Evolutionary conservation across 1,140 invertebrate species (phyloP).

Genomic region (Drosophila truncata): DNA sequence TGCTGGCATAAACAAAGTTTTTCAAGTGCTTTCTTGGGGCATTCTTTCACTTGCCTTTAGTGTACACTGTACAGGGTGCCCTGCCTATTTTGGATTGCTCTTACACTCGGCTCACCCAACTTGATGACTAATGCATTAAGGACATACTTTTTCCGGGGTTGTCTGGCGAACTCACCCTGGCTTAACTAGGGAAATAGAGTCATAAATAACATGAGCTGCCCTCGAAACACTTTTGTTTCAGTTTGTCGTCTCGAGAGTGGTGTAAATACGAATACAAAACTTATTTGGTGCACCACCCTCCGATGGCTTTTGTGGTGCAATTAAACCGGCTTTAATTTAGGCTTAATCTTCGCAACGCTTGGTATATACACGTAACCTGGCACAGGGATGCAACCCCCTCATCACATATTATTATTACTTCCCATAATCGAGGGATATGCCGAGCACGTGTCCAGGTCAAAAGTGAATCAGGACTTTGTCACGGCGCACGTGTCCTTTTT

Average conservation of each 20-base stretch:
- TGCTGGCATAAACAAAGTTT: slow-evolving; percentile 59
- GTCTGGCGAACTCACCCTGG: slow-evolving; percentile 56
- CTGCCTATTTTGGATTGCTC: slow-evolving; percentile 9
- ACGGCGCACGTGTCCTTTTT: slow-evolving; percentile 44
- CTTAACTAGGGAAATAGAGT: slow-evolving; percentile 50
- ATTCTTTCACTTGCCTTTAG: slow-evolving; percentile 12
- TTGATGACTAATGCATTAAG: slow-evolving; percentile 62
- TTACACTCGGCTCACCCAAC: slow-evolving; percentile 8
- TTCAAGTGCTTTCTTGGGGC: slow-evolving; percentile 61
- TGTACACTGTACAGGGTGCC: slow-evolving; percentile 26
- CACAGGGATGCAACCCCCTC: slow-evolving; percentile 23
- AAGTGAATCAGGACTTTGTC: slow-evolving; percentile 49
- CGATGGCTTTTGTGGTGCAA: slow-evolving; percentile 22
- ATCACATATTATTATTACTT: slow-evolving; percentile 5
- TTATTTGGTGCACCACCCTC: slow-evolving; percentile 40
- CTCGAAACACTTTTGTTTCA: slow-evolving; percentile 26
- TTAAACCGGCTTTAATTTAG: slow-evolving; percentile 51
- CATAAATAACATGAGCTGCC: slow-evolving; percentile 65
- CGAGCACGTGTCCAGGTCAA: slow-evolving; percentile 64
- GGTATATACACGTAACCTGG: slow-evolving; percentile 21
- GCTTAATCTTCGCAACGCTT: slow-evolving; percentile 41
- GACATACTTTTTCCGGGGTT: slow-evolving; percentile 35
- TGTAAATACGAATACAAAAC: slow-evolving; percentile 32
- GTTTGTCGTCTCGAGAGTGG: slow-evolving; percentile 27
- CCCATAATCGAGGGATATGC: slow-evolving; percentile 47